Evolutionary conservation across 2,113 vertebrate genomes (phyloP).

Genomic region (Cisticola juncidis): DNA sequence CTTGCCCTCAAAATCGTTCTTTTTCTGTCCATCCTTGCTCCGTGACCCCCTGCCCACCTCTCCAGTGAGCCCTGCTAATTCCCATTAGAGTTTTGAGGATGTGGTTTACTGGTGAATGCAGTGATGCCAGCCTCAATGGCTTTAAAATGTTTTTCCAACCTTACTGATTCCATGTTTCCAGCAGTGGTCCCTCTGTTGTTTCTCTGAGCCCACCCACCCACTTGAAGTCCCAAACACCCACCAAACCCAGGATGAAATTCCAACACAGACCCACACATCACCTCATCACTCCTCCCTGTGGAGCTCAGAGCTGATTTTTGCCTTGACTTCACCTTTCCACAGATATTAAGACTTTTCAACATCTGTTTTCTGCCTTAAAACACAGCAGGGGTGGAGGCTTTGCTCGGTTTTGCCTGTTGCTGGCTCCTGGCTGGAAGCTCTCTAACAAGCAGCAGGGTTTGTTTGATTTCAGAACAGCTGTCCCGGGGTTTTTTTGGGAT

Average conservation of each 20-base stretch:
- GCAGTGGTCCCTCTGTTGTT: background rate
- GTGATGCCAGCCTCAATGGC: too few species aligned
- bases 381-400: background rate
- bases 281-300: background rate
- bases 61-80: background rate
- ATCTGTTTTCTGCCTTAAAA: background rate
- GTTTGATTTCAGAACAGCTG: slow-evolving; percentile 17
- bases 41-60: background rate
- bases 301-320: background rate
- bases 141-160: background rate
- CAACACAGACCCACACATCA: background rate
- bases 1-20: background rate
- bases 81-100: background rate
- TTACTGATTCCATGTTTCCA: background rate
- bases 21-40: background rate
- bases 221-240: background rate
- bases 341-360: accelerated
- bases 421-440: background rate
- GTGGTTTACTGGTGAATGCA: accelerated
- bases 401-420: background rate
- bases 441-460: background rate
- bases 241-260: background rate
- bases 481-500: background rate
- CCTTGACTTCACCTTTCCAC: background rate
- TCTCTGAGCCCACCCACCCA: background rate